Conservation (phyloP, 2,797 vertebrate genomes). For the Melanotaenia trifasciata region DNA sequence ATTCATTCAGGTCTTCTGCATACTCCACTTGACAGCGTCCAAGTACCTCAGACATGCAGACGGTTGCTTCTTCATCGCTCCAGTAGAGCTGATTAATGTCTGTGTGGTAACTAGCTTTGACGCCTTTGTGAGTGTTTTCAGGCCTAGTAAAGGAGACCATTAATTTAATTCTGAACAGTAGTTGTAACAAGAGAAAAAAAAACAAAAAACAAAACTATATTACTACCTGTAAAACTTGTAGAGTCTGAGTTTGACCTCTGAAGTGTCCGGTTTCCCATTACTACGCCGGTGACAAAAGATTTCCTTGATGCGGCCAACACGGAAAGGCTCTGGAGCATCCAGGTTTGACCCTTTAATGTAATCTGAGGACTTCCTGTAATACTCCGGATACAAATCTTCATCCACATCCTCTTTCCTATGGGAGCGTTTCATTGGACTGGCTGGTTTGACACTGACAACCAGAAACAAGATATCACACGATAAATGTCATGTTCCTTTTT, state of each 20-base stretch:
- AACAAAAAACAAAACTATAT: not conserved
- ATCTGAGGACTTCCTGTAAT: constrained; percentile 96
- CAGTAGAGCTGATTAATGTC: constrained; percentile 97
- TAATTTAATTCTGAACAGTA: not conserved
- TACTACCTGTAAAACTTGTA: constrained; percentile 94
- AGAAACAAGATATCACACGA: not conserved
- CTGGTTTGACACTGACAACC: constrained; percentile 85
- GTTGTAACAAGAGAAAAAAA: not conserved
- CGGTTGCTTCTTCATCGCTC: constrained; percentile 92
- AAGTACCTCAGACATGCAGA: constrained; percentile 88
- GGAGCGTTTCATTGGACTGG: constrained; percentile 91
- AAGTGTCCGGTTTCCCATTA: constrained; percentile 86
- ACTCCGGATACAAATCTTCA: constrained; percentile 94
- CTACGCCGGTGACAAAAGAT: constrained; percentile 90
- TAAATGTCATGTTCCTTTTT: not conserved
- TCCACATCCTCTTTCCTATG: constrained; percentile 92
- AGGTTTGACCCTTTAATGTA: constrained; percentile 98
- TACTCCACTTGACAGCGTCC: constrained; percentile 92
- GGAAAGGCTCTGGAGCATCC: constrained; percentile 91
- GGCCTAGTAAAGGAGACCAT: constrained; percentile 79
- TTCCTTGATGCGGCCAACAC: constrained; percentile 91
- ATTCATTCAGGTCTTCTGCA: constrained; percentile 89
- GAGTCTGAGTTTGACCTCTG: constrained; percentile 89
- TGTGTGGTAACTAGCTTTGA: constrained; percentile 90
- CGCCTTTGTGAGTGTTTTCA: constrained; percentile 94